These are phyloP conservation scores for Papilio protenor DNA, from an alignment of 2,888 invertebrate genomes.

Conservation along the genomic window DNA sequence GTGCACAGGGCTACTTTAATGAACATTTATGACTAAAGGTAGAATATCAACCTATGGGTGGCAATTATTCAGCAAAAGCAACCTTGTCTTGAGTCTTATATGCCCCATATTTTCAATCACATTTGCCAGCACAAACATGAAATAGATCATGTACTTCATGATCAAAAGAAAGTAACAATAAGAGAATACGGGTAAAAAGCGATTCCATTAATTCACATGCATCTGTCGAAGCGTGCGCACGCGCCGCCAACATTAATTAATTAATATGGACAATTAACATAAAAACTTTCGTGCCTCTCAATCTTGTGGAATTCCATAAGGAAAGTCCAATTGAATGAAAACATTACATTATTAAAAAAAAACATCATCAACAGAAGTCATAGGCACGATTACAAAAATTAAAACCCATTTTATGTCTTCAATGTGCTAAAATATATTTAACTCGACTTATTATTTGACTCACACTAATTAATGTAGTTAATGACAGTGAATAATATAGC, in stretches of 20 bases:
- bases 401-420: neutral
- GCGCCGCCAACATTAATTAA: constrained; percentile 30
- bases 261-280: constrained; percentile 39
- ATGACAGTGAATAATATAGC: neutral
- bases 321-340: constrained; percentile 15
- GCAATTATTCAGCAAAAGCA: neutral
- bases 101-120: neutral
- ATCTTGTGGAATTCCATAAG: constrained; percentile 33
- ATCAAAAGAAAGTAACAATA: constrained; percentile 33
- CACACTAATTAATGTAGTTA: neutral
- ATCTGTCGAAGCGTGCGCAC: constrained; percentile 13
- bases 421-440: neutral
- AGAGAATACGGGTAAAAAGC: constrained; percentile 19
- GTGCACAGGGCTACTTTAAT: too few species aligned
- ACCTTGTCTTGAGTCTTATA: neutral
- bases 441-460: neutral
- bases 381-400: neutral
- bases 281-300: constrained; percentile 23
- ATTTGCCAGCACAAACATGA: neutral
- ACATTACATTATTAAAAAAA: constrained; percentile 6
- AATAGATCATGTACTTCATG: neutral
- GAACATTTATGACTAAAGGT: too few species aligned
- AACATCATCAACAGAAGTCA: neutral
- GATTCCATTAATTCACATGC: constrained; percentile 4
- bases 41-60: too few species aligned